These are phyloP conservation scores for Cartodere bifasciata DNA, from an alignment of 2,888 invertebrate species.

Conservation along the genomic window DNA sequence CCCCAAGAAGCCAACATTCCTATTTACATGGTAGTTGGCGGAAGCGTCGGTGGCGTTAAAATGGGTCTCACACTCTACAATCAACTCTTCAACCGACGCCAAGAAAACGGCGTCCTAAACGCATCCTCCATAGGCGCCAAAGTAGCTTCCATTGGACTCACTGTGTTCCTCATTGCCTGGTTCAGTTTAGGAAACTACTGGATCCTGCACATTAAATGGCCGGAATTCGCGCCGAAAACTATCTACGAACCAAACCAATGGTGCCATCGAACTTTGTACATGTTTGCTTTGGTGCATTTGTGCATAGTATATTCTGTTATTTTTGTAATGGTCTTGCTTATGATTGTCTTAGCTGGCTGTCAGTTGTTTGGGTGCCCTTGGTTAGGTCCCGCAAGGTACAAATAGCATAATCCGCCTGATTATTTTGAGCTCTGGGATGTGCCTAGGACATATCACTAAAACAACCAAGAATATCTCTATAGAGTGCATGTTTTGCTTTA, in stretches of 20 bases:
- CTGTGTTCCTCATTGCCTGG: slow-evolving; percentile 59
- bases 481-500: no score
- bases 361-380: slow-evolving; percentile 60
- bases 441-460: slow-evolving; percentile 29
- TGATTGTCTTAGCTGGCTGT: slow-evolving; percentile 49
- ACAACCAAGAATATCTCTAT: no score
- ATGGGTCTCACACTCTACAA: slow-evolving; percentile 54
- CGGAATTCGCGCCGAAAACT: slow-evolving; percentile 56
- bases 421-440: slow-evolving; percentile 32
- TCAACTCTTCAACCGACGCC: slow-evolving; percentile 48
- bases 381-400: slow-evolving; percentile 50
- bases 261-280: slow-evolving; percentile 67
- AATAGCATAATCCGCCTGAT: slow-evolving; percentile 42
- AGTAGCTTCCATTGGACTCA: slow-evolving; percentile 52
- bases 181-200: slow-evolving; percentile 69
- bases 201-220: slow-evolving; percentile 66
- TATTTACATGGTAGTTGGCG: slow-evolving; percentile 75
- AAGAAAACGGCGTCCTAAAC: slow-evolving; percentile 32
- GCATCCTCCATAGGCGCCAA: slow-evolving; percentile 44
- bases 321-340: slow-evolving; percentile 41
- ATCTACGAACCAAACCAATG: slow-evolving; percentile 66
- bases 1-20: slow-evolving; percentile 66
- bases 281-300: slow-evolving; percentile 63
- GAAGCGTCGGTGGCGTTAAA: slow-evolving; percentile 58
- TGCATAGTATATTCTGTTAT: slow-evolving; percentile 54